Percentiles rank a stretch among this genome's conserved stretches.
Conservation (phyloP, 2,888 invertebrate species). For the Cantharis nigra region DNA sequence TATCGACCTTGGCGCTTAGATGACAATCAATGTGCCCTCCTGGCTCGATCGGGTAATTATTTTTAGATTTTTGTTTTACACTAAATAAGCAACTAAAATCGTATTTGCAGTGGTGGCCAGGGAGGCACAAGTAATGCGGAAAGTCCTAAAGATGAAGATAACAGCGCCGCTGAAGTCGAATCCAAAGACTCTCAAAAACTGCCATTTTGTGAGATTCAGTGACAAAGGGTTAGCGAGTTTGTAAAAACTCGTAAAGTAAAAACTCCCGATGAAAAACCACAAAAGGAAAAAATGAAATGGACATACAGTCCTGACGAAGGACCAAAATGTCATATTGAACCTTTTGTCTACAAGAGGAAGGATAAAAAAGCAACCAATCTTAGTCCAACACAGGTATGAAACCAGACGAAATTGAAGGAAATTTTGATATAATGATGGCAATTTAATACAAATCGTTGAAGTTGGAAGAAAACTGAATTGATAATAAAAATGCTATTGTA, state of each 20-base stretch:
- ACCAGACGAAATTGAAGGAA: conserved; percentile 16
- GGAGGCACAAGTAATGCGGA: conserved; percentile 62
- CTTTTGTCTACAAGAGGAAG: conserved; percentile 51
- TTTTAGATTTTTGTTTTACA: neutral
- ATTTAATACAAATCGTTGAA: neutral
- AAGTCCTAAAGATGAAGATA: conserved; percentile 67
- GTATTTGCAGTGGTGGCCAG: conserved; percentile 59
- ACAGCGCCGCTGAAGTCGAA: conserved; percentile 62
- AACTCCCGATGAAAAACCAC: conserved; percentile 54
- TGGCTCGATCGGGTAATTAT: conserved; percentile 56
- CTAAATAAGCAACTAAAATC: neutral
- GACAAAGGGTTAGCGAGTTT: conserved; percentile 67
- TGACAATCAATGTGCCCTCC: conserved; percentile 82
- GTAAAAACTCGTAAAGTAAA: conserved; percentile 57
- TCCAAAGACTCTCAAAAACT: conserved; percentile 70
- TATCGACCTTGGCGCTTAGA: conserved; percentile 87
- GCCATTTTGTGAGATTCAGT: conserved; percentile 77
- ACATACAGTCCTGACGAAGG: conserved; percentile 56
- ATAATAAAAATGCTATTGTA: neutral
- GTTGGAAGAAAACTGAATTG: neutral
- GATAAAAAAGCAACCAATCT: conserved; percentile 45
- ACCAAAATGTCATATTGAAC: conserved; percentile 54
- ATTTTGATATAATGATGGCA: conserved; percentile 19
- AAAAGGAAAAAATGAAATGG: conserved; percentile 54
- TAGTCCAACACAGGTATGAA: conserved; percentile 55